Base-by-base conservation (phyloP, 2,797 vertebrate species). In the Selene dorsalis region DNA sequence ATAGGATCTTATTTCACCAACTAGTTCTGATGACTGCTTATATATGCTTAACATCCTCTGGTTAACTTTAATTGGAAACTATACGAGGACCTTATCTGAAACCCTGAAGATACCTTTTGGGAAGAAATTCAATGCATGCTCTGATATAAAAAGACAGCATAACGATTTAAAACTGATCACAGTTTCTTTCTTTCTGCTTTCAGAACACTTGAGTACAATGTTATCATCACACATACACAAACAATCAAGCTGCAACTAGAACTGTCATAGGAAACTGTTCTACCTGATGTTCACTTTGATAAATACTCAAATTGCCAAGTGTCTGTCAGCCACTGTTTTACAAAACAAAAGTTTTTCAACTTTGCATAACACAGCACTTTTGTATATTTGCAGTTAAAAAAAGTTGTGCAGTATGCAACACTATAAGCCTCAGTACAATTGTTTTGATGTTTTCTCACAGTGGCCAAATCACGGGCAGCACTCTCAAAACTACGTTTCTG, bases 401-500 rank as follows among this genome's bases (percentile, higher is more conserved):
- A 64, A 55, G n/a, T n/a, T 35, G 32, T 38, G 64, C 56, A 53
- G 70, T 6, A 38, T 73, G 48, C 62, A 73, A 80, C 35, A 17
- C 68, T 55, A 59, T 58, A 60, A 75, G 78, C 65, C 41, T 87
- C 50, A n/a, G 52, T 60, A 63, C 63, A 63, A 60, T 83, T 82
- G 79, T 88, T 88, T 81, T 76, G 79, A 87, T 79, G 69, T 73
- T 59, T 66, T 66, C 65, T 82, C 73, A 48, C 82, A 80, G 65
- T 43, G 69, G 38, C 76, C 69, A 73, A 67, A 35, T 48, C 45
- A 7, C 18, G 57, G 60, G 45, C 70, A 80, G 73, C 81, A 77
- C 79, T 68, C 84, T 83, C 63, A 77, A 85, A 89, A 89, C 87
- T 79, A 83, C 55, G 16, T 92, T 82, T 87, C 82, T 84, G 58